Conservation (phyloP, 1,140 invertebrate species). For the Drosophila bocqueti region DNA sequence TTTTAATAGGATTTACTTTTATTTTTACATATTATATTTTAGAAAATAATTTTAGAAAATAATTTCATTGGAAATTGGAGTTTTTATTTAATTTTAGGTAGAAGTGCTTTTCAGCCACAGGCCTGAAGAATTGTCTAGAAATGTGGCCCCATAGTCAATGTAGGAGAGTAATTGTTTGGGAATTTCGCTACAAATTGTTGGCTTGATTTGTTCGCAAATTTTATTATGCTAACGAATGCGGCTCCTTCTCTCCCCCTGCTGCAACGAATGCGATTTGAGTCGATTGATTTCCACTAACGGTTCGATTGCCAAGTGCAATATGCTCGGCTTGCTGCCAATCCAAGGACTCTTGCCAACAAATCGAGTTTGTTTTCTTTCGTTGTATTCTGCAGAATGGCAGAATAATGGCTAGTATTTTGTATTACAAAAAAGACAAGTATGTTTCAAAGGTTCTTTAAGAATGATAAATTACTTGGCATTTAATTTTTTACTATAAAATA, state of each 20-base stretch:
- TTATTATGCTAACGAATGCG: conserved; percentile 64
- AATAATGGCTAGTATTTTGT: conserved; percentile 4
- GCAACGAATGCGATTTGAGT: conserved; percentile 55
- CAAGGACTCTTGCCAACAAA: conserved; percentile 18
- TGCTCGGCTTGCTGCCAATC: conserved; percentile 11
- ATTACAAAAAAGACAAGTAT: neutral
- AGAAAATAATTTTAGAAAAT: neutral
- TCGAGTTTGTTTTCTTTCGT: conserved; percentile 7
- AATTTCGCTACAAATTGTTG: conserved; percentile 57
- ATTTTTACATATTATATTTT: neutral
- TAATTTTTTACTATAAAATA: neutral
- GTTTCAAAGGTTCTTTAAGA: neutral
- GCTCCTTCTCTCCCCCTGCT: neutral
- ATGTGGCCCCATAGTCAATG: conserved; percentile 36
- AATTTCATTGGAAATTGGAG: neutral
- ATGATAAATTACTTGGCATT: neutral
- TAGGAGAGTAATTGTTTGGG: conserved; percentile 10
- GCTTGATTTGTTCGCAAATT: conserved; percentile 72
- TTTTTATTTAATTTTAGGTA: neutral
- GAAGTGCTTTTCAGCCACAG: neutral
- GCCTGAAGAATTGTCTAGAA: conserved; percentile 30
- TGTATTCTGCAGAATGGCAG: neutral
- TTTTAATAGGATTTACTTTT: neutral
- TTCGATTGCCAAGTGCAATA: conserved; percentile 32
- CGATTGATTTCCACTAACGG: conserved; percentile 37